Evolutionary conservation across 2,888 invertebrate genomes (phyloP), one percentile per base, ranked within the genome.

Genomic region (Furcula furcula): DNA sequence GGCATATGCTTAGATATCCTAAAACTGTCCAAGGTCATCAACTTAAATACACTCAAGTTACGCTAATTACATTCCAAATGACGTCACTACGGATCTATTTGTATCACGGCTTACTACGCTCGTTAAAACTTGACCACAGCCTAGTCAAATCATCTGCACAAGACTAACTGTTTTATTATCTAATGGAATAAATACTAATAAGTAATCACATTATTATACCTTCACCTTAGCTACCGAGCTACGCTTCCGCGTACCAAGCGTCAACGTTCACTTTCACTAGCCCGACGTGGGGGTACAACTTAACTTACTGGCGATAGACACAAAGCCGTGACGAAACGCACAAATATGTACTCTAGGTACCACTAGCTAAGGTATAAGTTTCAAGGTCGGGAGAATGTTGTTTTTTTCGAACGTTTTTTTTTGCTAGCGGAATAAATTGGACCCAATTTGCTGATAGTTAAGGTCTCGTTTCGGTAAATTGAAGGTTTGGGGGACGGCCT

Each of bases 241-340:
- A 72, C 72, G 75, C 76, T 84, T 84, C 85, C 82, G 79, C 68
- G 65, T 81, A 61, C 59, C 55, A 46, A 61, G 58, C 76, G 77
- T 75, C 77, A 73, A 70, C 75, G 46, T 72, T 81, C 80, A 83
- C 85, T 85, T 86, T 86, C 85, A 83, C 85, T 84, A 55, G 51
- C 45, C 22, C 50, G 53, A 50, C 55, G 67, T 59, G 64, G 68
- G 59, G 67, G 61, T 59, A 69, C 55, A 43, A 60, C 62, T 59
- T 56, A 55, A 46, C 62, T 56, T 51, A 60, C 65, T 61, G 59
- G 65, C 66, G 55, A 55, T 63, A 64, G 57, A 51, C 43, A 59
- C 54, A 43, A 22, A 31, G 34, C 31, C 27, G 22, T 31, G 31
- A 43, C 36, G 18, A 23, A 28, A 39, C 44, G 38, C 37, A 31